Evolutionary conservation across 2,113 vertebrate genomes (phyloP).

Genomic region (Oryzias celebensis): DNA sequence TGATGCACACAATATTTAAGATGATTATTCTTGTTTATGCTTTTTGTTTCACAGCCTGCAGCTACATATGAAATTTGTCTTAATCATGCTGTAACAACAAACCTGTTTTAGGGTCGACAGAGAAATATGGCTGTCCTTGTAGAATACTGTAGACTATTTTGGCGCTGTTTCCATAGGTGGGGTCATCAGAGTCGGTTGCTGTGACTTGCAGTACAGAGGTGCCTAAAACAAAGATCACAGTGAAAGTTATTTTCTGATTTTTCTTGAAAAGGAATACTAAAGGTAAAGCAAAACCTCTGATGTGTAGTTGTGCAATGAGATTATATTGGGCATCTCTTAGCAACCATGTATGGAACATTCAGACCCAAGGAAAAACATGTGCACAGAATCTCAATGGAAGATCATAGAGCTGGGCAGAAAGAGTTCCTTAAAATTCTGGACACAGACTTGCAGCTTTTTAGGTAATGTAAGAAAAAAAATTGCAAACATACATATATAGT

Average conservation of each 20-base stretch:
- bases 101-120: slow-evolving; percentile 97
- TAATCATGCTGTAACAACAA: slow-evolving; percentile 16
- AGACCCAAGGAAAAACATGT: background rate
- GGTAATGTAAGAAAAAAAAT: background rate
- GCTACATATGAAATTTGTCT: background rate
- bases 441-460: background rate
- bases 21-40: background rate
- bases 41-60: background rate
- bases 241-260: background rate
- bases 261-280: background rate
- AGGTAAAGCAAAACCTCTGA: background rate
- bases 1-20: too few relatives aligned
- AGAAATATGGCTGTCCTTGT: slow-evolving; percentile 97
- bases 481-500: background rate
- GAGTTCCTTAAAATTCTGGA: background rate
- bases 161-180: slow-evolving; percentile 96
- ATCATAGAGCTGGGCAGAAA: background rate
- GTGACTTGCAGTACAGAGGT: slow-evolving; percentile 95
- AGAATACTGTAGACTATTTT: slow-evolving; percentile 96
- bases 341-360: background rate
- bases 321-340: slow-evolving; percentile 2
- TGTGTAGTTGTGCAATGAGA: background rate
- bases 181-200: slow-evolving; percentile 92
- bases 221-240: slow-evolving; percentile 73
- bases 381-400: background rate